Percentiles rank a stretch among this genome's conserved stretches.
These are phyloP conservation scores for Sepioteuthis lessoniana DNA, from an alignment of 2,888 invertebrate species.

Conservation along the genomic window DNA sequence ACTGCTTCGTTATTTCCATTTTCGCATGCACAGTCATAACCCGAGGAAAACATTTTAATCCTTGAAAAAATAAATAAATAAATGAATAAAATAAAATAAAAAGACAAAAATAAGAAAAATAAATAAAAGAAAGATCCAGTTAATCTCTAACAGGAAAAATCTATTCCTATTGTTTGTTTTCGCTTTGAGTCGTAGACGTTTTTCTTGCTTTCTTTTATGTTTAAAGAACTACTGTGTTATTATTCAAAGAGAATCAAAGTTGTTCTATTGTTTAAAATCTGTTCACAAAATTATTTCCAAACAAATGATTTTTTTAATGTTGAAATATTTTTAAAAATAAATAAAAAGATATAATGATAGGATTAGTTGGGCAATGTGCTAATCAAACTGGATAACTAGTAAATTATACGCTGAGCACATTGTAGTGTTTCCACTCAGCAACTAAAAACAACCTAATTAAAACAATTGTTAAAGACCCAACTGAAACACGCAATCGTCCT, in stretches of 20 bases:
- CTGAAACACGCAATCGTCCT: background rate
- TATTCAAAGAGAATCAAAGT: background rate
- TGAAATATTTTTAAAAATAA: background rate
- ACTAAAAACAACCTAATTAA: background rate
- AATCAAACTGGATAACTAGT: background rate
- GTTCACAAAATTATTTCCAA: slow-evolving; percentile 1
- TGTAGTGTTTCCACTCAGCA: background rate
- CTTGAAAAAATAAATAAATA: background rate
- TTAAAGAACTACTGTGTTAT: background rate
- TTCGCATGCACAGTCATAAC: background rate
- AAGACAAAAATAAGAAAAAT: no score
- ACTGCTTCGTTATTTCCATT: background rate
- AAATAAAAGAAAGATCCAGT: background rate
- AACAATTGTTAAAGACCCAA: background rate
- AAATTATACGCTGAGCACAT: background rate
- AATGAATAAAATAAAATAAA: no score
- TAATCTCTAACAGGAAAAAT: background rate
- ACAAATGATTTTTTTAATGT: background rate
- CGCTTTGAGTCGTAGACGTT: background rate
- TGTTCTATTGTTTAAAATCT: slow-evolving; percentile 33
- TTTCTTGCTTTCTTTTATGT: background rate
- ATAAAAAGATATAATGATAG: background rate
- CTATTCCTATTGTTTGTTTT: slow-evolving; percentile 3
- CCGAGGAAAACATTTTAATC: background rate
- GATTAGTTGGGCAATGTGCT: background rate